A percentile compares a stretch with the other conserved stretches of the same genome.
Conservation (phyloP, 2,113 vertebrate genomes). For the Takifugu flavidus region DNA sequence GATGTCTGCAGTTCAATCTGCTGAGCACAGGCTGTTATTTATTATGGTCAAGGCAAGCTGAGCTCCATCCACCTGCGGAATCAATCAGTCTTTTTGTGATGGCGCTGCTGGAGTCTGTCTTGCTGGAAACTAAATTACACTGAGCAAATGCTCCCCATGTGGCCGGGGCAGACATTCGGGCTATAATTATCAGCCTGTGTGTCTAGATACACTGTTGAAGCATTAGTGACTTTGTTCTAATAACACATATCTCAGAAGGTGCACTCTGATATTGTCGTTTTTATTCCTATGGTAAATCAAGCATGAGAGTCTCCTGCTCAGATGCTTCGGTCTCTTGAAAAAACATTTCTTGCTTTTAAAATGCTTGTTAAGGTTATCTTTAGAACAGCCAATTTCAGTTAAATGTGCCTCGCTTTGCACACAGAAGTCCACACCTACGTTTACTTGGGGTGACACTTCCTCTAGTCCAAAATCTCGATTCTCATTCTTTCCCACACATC, state of each 20-base stretch:
- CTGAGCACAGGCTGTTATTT: slow-evolving; percentile 41
- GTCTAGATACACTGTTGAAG: slow-evolving; percentile 23
- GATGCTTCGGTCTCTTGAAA: no score
- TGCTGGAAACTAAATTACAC: slow-evolving; percentile 69
- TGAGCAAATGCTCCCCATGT: slow-evolving; percentile 62
- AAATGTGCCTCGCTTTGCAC: no score
- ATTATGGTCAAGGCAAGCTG: slow-evolving; percentile 33
- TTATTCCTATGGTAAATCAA: slow-evolving; percentile 5
- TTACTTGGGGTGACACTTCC: no score
- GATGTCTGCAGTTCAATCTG: slow-evolving; percentile 27
- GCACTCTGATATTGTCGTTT: slow-evolving; percentile 17
- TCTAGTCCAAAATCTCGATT: no score
- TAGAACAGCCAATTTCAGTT: no score
- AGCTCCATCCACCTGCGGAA: slow-evolving; percentile 57
- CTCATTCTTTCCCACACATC: no score
- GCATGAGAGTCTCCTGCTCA: slow-evolving; percentile 2
- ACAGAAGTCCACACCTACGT: no score
- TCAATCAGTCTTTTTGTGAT: slow-evolving; percentile 60
- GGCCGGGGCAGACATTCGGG: slow-evolving; percentile 54
- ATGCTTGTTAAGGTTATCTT: no score
- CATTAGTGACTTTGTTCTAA: slow-evolving; percentile 20
- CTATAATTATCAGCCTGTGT: slow-evolving; percentile 50
- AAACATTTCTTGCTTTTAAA: no score
- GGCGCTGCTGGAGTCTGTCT: slow-evolving; percentile 56
- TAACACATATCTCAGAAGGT: slow-evolving; percentile 13